Conservation (phyloP, 2,797 vertebrate species). For the Falco berigora region DNA sequence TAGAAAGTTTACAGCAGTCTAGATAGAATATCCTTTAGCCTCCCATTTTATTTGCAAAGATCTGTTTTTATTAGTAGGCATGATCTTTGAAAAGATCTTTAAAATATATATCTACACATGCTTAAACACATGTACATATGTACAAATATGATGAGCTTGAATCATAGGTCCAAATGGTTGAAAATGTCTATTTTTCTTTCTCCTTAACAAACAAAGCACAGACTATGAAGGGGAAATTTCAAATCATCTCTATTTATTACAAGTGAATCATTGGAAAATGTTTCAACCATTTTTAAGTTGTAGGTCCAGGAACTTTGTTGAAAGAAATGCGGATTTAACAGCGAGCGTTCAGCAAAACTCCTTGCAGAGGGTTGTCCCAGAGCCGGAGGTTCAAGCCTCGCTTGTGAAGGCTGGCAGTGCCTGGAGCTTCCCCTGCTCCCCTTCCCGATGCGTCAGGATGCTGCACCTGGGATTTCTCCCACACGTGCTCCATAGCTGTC, state of each 20-base stretch:
- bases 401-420: not conserved
- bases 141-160: not conserved
- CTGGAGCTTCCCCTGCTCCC: not conserved
- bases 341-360: not conserved
- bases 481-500: not conserved
- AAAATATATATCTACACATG: not conserved
- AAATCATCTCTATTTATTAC: not conserved
- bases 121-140: not conserved
- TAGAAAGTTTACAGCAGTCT: not conserved
- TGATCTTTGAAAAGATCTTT: not conserved
- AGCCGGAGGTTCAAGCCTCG: not conserved
- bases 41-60: not conserved
- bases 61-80: not conserved
- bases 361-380: not conserved
- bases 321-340: not conserved
- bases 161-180: not conserved
- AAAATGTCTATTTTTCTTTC: not conserved
- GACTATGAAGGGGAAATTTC: not conserved
- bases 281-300: not conserved
- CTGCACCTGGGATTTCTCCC: not conserved
- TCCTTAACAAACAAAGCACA: not conserved
- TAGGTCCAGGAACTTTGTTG: not conserved
- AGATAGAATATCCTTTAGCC: not conserved
- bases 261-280: not conserved
- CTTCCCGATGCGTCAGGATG: not conserved